These are phyloP conservation scores for Strongylocentrotus purpuratus DNA, from an alignment of 35 echinoderm and acorn worm genomes.

Conservation along the genomic window DNA sequence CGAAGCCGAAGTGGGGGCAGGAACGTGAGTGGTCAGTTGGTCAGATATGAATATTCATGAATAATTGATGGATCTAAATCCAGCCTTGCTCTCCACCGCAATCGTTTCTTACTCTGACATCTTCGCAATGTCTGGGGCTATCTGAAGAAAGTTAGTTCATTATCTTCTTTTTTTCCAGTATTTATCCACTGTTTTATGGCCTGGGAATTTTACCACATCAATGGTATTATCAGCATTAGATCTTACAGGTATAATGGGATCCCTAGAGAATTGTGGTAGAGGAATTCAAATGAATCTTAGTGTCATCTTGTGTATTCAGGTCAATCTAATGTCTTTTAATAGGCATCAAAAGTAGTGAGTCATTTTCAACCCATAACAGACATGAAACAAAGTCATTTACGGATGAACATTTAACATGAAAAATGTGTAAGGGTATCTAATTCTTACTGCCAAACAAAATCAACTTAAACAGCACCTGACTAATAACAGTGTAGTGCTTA, in stretches of 20 bases:
- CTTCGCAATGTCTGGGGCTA: neutral
- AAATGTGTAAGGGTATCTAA: too few species aligned
- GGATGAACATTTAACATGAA: too few species aligned
- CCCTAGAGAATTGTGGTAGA: too few species aligned
- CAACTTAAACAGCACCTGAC: too few species aligned
- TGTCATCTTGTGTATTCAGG: too few species aligned
- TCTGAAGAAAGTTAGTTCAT: neutral
- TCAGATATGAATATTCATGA: slow-evolving; percentile 6
- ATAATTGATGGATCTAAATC: neutral
- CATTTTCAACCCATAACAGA: too few species aligned
- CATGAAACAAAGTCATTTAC: too few species aligned
- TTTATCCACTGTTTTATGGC: neutral
- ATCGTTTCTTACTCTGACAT: neutral
- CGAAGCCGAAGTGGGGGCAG: neutral
- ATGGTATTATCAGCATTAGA: neutral
- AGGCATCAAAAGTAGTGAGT: too few species aligned
- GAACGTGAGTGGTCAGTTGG: slow-evolving; percentile 2
- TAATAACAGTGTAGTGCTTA: too few species aligned
- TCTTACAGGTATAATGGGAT: neutral
- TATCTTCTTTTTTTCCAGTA: neutral
- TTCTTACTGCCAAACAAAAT: too few species aligned
- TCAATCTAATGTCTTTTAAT: too few species aligned
- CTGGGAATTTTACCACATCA: slow-evolving; percentile 1
- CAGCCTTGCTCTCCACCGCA: neutral
- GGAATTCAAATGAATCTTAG: too few species aligned